Base-by-base conservation (phyloP, 2,888 invertebrate species). In the Epinotia demarniana region DNA sequence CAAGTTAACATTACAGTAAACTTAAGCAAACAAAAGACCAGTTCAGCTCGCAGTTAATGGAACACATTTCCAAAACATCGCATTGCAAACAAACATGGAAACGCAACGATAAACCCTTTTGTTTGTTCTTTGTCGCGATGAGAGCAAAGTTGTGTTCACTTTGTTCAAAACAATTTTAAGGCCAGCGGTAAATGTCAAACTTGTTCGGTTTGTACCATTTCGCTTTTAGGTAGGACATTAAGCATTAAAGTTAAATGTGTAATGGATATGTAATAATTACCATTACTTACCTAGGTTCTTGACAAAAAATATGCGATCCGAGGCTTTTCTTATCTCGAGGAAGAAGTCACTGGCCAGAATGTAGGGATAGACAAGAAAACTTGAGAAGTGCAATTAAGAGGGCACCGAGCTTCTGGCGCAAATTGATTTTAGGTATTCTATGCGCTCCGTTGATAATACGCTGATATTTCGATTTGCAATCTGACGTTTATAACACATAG, bases 71-170 rank as follows among this genome's bases (percentile, higher is more conserved):
- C 58, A 53, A 68, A 57, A 55, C 55, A 55, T 57, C 67, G 53
- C 27, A 46, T 61, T 60, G 12, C 6, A 46, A 70, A 74, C 62
- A 74, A 69, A 33, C 64, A 39, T 53, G 49, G 49, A 33, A 58
- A 60, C 55, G 23, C 18, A 66, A 75, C 74, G 64, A 70, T 71
- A 73, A 73, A 70, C 23, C 19, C 12, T 46, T 33, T 58, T 62
- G 57, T 72, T 58, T 70, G 75, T 75, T 46, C 27, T 57, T 53
- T 66, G 75, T 55, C 39, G n/a, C 19, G 4, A 8, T 75, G n/a
- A 75, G 49, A 70, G 70, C 49, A 75, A 75, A 75, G 43, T 39
- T 39, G 57, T 75, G 70, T 75, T 75, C 63, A 46, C 19, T 43
- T 66, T 60, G 70, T 71, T 64, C 53, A 33, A 33, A 49, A 60